Conservation (phyloP, 1,140 invertebrate species). For the Coenobita brevimanus region DNA sequence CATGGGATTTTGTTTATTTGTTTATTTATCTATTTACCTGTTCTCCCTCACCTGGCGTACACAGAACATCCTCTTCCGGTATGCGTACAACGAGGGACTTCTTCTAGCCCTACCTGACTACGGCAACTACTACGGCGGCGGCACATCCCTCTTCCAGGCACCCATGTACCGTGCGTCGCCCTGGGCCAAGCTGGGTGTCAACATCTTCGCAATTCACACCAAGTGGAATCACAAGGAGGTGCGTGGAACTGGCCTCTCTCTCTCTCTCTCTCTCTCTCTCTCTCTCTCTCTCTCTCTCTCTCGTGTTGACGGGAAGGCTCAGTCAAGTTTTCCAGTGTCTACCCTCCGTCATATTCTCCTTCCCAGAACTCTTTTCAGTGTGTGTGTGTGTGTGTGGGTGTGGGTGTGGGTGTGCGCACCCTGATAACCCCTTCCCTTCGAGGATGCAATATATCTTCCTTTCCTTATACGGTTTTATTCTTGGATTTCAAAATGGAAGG, state of each 20-base stretch:
- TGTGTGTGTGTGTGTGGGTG: too few relatives aligned
- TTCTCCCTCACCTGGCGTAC: neutral
- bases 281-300: neutral
- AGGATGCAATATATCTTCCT: too few relatives aligned
- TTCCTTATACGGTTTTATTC: too few relatives aligned
- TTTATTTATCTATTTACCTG: too few relatives aligned
- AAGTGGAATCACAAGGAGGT: conserved; percentile 58
- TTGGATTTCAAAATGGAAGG: too few relatives aligned
- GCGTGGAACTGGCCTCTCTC: neutral
- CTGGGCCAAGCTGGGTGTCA: conserved; percentile 35
- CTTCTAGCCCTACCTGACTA: conserved; percentile 44
- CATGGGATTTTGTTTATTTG: too few relatives aligned
- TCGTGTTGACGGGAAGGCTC: too few relatives aligned
- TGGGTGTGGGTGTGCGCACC: too few relatives aligned
- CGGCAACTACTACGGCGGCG: conserved; percentile 46
- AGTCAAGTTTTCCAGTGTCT: too few relatives aligned
- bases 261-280: neutral
- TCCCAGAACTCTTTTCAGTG: too few relatives aligned
- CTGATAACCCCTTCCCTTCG: too few relatives aligned
- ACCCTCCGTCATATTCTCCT: too few relatives aligned
- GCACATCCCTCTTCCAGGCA: neutral
- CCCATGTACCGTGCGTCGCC: conserved; percentile 23
- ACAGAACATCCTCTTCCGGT: conserved; percentile 69
- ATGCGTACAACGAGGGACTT: conserved; percentile 36
- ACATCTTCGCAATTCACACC: conserved; percentile 64